Evolutionary conservation across 2,797 vertebrate species (phyloP).

Genomic region (Steatocranus sp.): DNA sequence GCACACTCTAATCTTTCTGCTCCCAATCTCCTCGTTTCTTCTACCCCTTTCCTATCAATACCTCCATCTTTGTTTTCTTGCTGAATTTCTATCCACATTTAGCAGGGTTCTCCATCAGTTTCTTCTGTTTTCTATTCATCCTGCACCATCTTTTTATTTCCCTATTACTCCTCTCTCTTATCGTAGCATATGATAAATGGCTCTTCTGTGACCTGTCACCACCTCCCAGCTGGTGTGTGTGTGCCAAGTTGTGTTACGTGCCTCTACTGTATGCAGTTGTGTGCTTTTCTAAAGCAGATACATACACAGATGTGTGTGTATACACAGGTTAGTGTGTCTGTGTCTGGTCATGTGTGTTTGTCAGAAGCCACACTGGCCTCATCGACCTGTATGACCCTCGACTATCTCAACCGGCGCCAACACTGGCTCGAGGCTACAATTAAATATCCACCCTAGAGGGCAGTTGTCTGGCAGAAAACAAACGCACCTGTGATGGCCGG

Average conservation of each 20-base stretch:
- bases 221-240: neutral
- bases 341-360: neutral
- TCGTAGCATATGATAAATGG: constrained; percentile 5
- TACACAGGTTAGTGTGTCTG: neutral
- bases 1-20: neutral
- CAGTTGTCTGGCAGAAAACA: constrained; percentile 41
- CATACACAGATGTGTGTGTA: neutral
- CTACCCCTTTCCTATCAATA: neutral
- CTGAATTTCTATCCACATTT: neutral
- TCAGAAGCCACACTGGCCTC: neutral
- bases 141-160: neutral
- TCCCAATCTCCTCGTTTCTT: neutral
- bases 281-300: neutral
- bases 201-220: constrained; percentile 5
- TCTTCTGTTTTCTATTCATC: neutral
- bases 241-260: neutral
- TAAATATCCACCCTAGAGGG: constrained; percentile 27
- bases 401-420: constrained; percentile 11
- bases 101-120: neutral
- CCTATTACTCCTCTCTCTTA: neutral
- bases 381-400: neutral
- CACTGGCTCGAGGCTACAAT: constrained; percentile 33
- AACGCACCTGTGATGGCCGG: constrained; percentile 38
- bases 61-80: neutral
- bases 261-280: neutral